Evolutionary conservation across 2,797 vertebrate species (phyloP).

Genomic region (Perodicticus potto): DNA sequence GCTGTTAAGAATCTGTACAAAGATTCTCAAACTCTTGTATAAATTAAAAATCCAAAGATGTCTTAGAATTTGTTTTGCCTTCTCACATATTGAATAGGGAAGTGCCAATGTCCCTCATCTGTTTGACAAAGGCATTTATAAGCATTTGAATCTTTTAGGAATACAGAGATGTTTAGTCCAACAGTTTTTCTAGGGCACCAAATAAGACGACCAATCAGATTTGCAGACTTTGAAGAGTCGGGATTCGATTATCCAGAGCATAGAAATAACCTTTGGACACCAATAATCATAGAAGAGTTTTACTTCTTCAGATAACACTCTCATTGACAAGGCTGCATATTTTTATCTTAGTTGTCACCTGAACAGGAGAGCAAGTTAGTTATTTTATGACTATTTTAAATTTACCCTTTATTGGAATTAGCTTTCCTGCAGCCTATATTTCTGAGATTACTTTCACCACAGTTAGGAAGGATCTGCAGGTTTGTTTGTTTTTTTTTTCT

Average conservation of each 20-base stretch:
- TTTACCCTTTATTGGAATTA: not conserved
- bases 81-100: not conserved
- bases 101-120: not conserved
- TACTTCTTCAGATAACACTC: not conserved
- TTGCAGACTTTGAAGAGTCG: not conserved
- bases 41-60: not conserved
- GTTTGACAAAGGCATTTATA: not conserved
- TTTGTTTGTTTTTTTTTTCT: not conserved
- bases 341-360: not conserved
- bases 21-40: not conserved
- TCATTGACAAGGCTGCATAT: not conserved
- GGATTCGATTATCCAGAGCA: not conserved
- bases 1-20: not conserved
- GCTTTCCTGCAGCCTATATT: not conserved
- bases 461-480: not conserved
- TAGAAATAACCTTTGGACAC: not conserved
- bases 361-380: not conserved
- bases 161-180: not conserved
- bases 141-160: not conserved
- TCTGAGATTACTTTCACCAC: not conserved
- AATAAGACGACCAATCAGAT: not conserved
- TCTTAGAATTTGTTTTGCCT: not conserved
- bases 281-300: not conserved
- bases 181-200: not conserved
- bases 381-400: slow-evolving; percentile 1